These are phyloP conservation scores for Sphaerodactylus townsendi DNA, from an alignment of 2,113 vertebrate species.

Conservation along the genomic window DNA sequence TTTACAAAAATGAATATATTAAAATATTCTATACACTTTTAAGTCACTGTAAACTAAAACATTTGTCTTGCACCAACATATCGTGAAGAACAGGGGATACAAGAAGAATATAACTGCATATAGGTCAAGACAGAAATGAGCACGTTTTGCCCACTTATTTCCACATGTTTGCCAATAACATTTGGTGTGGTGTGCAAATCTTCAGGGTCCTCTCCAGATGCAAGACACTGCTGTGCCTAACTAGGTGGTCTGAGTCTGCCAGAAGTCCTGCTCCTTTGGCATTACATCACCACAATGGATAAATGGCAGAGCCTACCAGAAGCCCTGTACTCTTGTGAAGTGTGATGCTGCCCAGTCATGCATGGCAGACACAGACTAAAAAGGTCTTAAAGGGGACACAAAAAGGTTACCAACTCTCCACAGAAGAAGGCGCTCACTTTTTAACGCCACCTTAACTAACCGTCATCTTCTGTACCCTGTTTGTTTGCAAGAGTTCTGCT, in stretches of 20 bases:
- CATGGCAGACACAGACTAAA: background rate
- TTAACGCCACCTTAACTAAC: background rate
- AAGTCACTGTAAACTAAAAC: slow-evolving; percentile 76
- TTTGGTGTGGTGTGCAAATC: background rate
- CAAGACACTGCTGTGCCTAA: background rate
- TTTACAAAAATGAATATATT: slow-evolving; percentile 84
- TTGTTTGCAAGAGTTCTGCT: background rate
- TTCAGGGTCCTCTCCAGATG: background rate
- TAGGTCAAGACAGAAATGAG: background rate
- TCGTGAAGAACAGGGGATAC: slow-evolving; percentile 18
- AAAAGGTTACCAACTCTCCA: background rate
- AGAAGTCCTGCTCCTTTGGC: slow-evolving; percentile 1
- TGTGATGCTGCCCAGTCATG: background rate
- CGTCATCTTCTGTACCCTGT: background rate
- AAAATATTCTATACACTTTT: slow-evolving; percentile 82
- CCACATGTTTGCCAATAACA: background rate
- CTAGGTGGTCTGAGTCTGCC: background rate
- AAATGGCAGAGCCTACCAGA: background rate
- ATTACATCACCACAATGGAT: background rate
- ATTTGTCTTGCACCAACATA: slow-evolving; percentile 52
- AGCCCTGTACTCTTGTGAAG: background rate
- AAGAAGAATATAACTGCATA: slow-evolving; percentile 56
- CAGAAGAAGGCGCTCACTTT: background rate
- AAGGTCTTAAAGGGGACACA: background rate
- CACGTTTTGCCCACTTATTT: background rate